phyloP scores from a whole-genome alignment of 2,797 vertebrate species.

The Syndactyla subalaris region DNA sequence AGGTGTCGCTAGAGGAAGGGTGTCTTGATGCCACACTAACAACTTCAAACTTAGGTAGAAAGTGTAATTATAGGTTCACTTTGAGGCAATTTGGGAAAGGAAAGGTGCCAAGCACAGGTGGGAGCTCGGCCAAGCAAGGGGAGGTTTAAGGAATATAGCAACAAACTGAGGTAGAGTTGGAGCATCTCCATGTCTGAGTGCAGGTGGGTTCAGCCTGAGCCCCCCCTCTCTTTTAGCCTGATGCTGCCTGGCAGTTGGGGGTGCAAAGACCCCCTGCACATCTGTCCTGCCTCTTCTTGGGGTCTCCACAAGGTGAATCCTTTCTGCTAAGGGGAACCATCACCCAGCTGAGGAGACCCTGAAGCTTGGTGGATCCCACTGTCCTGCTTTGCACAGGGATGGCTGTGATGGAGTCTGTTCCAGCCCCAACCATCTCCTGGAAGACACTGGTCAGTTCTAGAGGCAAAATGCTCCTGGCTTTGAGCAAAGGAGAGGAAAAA shows the following conservation, averaged over 20 bases:
- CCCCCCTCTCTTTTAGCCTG: not conserved
- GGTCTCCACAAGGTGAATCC: not conserved
- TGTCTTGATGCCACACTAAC: accelerated
- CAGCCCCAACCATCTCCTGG: not conserved
- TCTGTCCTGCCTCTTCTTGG: not conserved
- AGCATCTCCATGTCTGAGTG: accelerated
- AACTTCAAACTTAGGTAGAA: not conserved
- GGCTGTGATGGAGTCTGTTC: accelerated
- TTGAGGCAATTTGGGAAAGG: not conserved
- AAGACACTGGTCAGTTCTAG: not conserved
- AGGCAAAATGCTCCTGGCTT: not conserved
- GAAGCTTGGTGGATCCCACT: not conserved
- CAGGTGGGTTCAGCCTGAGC: not conserved
- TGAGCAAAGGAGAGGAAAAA: not conserved
- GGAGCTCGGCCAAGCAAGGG: not conserved
- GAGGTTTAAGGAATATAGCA: not conserved
- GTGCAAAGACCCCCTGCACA: accelerated
- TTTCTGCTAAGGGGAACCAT: not conserved
- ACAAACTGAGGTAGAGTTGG: not conserved
- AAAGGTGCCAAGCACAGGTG: not conserved
- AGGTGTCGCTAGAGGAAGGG: no score
- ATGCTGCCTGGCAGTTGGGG: not conserved
- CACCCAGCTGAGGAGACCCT: not conserved
- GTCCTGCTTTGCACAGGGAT: accelerated
- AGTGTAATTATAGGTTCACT: accelerated